Conservation (phyloP, 2,888 invertebrate species). For the Platycnemis pennipes region DNA sequence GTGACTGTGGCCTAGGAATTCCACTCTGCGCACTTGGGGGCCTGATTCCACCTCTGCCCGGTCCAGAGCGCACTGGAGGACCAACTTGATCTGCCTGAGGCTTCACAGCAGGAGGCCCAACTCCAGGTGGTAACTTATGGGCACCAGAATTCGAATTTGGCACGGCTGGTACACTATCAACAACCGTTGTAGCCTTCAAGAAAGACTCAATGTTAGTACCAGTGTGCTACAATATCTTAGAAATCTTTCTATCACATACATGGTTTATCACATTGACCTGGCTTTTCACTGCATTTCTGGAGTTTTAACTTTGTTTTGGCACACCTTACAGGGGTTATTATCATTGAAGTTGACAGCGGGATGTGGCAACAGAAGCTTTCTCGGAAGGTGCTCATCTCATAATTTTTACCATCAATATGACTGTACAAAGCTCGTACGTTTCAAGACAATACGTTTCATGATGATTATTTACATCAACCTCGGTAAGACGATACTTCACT, state of each 20-base stretch:
- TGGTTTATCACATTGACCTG: too few relatives aligned
- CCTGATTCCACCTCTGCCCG: constrained; percentile 35
- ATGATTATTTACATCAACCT: too few relatives aligned
- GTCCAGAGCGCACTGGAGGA: background rate
- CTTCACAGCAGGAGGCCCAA: background rate
- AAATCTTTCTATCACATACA: too few relatives aligned
- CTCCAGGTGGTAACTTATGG: constrained; percentile 14
- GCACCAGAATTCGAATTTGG: background rate
- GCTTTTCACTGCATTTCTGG: background rate
- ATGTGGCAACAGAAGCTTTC: too few relatives aligned
- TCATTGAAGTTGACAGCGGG: too few relatives aligned
- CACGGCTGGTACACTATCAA: background rate
- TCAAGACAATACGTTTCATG: too few relatives aligned
- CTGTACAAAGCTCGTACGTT: too few relatives aligned
- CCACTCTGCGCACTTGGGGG: constrained; percentile 34
- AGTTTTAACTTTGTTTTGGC: background rate
- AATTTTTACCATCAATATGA: too few relatives aligned
- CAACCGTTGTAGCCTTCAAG: constrained; percentile 24
- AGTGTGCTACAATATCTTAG: background rate
- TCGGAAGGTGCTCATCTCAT: too few relatives aligned
- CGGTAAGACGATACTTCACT: too few relatives aligned
- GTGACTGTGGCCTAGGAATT: constrained; percentile 50
- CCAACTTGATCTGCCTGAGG: constrained; percentile 8
- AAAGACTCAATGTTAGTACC: too few relatives aligned
- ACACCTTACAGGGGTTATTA: too few relatives aligned